A percentile compares a stretch with the other conserved stretches of the same genome.
phyloP scores from a whole-genome alignment of 2,797 vertebrate species.

The Hydrolagus colliei region DNA sequence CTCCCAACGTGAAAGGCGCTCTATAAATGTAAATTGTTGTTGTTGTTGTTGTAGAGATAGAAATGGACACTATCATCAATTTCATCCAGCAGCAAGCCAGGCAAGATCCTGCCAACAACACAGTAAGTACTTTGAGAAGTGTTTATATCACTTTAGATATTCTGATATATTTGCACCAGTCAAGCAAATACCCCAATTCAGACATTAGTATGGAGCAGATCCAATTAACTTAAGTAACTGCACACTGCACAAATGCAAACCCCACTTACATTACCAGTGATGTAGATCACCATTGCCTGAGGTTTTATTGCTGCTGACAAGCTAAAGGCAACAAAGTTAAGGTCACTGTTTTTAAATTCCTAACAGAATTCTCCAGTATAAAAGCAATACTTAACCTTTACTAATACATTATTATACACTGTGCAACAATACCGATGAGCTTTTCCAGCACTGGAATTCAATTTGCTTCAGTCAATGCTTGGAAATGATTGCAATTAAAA shows the following conservation, averaged over 20 bases:
- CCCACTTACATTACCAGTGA: background rate
- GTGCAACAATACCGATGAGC: background rate
- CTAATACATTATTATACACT: no score
- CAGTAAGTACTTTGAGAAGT: background rate
- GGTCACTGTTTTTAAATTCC: background rate
- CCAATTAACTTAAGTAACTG: background rate
- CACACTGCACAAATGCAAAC: background rate
- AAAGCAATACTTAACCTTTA: background rate
- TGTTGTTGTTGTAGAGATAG: no score
- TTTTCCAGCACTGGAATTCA: background rate
- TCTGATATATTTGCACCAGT: slow-evolving; percentile 6
- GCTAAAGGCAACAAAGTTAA: background rate
- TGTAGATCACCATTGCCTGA: background rate
- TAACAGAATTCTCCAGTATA: background rate
- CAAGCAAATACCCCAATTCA: slow-evolving; percentile 13
- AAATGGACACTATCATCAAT: no score
- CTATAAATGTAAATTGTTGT: no score
- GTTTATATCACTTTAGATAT: slow-evolving; percentile 14
- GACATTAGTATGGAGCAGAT: slow-evolving; percentile 5
- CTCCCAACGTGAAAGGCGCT: no score
- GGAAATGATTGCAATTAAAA: no score
- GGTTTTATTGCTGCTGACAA: background rate
- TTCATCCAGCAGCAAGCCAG: no score
- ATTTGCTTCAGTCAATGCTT: no score
- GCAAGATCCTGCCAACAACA: no score